phyloP scores from a whole-genome alignment of 2,888 invertebrate genomes.

The Mamestra brassicae region DNA sequence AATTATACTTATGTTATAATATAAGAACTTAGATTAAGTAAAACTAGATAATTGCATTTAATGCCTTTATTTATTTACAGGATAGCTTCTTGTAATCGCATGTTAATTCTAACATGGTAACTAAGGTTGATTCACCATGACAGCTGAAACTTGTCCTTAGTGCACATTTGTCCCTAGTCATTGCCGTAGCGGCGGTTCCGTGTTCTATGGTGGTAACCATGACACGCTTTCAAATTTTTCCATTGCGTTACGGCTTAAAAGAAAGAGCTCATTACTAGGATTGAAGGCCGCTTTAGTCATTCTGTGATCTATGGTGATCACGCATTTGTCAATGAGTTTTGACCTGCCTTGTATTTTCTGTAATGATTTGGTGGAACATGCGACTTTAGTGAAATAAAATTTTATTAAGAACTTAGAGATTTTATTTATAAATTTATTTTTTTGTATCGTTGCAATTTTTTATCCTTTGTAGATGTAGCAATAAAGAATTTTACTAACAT shows the following conservation, averaged over 20 bases:
- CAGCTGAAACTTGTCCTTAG: not conserved
- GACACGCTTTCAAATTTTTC: constrained; percentile 61
- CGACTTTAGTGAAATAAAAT: not conserved
- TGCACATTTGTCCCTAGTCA: not conserved
- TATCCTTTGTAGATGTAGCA: too few species aligned
- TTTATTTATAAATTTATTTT: too few species aligned
- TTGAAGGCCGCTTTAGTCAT: constrained; percentile 34
- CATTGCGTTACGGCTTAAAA: constrained; percentile 14
- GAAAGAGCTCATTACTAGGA: constrained; percentile 23
- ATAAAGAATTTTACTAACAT: too few species aligned
- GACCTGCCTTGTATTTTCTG: not conserved
- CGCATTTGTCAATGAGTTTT: not conserved
- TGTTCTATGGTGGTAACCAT: constrained; percentile 37
- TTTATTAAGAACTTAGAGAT: too few species aligned
- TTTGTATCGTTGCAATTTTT: too few species aligned
- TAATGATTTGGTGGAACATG: not conserved
- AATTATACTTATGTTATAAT: too few species aligned
- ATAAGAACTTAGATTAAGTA: too few species aligned
- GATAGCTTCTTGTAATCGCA: not conserved
- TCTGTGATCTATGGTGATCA: constrained; percentile 32
- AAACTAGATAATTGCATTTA: too few species aligned
- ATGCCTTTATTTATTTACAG: not conserved
- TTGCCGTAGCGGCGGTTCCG: not conserved
- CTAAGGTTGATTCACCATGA: not conserved
- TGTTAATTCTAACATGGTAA: not conserved